phyloP scores from a whole-genome alignment of 2,888 invertebrate species.

The Thecophora atra region DNA sequence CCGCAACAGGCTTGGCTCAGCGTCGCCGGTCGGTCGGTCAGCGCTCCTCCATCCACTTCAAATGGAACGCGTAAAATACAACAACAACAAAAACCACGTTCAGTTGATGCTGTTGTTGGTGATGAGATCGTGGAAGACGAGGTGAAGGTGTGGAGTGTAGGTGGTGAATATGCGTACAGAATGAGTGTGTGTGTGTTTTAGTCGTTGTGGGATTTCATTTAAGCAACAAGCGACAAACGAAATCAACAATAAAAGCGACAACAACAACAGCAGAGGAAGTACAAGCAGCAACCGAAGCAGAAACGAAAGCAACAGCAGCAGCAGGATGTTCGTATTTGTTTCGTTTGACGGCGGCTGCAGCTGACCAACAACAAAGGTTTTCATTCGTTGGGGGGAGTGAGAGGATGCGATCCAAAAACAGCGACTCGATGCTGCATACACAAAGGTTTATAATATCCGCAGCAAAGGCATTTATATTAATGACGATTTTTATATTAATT shows the following conservation, averaged over 20 bases:
- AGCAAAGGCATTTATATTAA: no score
- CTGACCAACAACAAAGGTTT: conserved; percentile 25
- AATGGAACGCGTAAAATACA: background rate
- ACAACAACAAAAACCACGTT: background rate
- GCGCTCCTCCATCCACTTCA: conserved; percentile 20
- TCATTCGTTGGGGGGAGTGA: background rate
- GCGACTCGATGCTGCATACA: background rate
- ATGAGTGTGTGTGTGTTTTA: background rate
- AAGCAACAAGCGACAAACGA: conserved; percentile 25
- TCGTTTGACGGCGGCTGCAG: background rate
- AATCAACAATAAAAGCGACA: background rate
- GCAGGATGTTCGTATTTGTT: conserved; percentile 27
- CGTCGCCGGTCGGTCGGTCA: conserved; percentile 3
- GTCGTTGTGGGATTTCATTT: conserved; percentile 13
- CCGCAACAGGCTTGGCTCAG: conserved; percentile 1
- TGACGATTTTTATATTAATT: no score
- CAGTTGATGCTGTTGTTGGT: background rate
- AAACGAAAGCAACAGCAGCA: conserved; percentile 18
- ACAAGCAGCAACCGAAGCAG: conserved; percentile 3
- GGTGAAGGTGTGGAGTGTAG: background rate
- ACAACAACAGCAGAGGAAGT: conserved; percentile 15
- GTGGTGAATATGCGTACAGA: background rate
- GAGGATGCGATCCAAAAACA: background rate
- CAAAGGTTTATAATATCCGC: no score
- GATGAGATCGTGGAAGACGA: background rate